Evolutionary conservation across 2,797 vertebrate species (phyloP).

Genomic region (Silurus aristotelis): DNA sequence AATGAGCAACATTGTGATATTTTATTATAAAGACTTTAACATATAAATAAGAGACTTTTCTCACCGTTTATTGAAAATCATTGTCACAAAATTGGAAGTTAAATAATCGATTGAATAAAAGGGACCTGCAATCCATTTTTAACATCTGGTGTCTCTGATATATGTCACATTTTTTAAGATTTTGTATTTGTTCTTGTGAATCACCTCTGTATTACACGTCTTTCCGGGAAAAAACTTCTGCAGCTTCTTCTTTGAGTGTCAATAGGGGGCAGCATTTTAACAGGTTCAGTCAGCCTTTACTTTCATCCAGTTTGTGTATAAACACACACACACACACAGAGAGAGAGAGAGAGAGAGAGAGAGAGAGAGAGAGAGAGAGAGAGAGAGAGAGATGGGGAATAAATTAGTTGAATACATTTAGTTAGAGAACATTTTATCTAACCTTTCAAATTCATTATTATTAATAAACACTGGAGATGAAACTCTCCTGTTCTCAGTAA

Average conservation of each 20-base stretch:
- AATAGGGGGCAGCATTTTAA: slow-evolving; percentile 52
- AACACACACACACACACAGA: neutral
- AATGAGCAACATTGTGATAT: neutral
- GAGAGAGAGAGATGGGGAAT: no score
- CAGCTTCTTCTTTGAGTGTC: slow-evolving; percentile 22
- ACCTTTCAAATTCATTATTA: slow-evolving; percentile 1
- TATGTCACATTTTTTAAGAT: neutral
- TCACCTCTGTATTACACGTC: neutral
- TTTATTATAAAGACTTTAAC: neutral
- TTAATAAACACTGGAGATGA: neutral
- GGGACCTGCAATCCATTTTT: neutral
- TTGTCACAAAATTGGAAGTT: neutral
- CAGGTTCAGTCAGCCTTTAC: slow-evolving; percentile 16
- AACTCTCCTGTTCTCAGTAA: neutral
- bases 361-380: no score
- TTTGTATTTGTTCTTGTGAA: neutral
- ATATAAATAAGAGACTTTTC: no score
- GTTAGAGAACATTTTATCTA: neutral
- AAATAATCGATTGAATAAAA: neutral
- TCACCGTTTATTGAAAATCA: neutral
- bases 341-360: no score
- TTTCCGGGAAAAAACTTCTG: neutral
- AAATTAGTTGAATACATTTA: slow-evolving; percentile 4
- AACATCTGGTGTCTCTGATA: neutral
- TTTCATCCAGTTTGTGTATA: neutral